These are phyloP conservation scores for Antrozous pallidus DNA, from an alignment of 2,797 vertebrate genomes.

Conservation along the genomic window DNA sequence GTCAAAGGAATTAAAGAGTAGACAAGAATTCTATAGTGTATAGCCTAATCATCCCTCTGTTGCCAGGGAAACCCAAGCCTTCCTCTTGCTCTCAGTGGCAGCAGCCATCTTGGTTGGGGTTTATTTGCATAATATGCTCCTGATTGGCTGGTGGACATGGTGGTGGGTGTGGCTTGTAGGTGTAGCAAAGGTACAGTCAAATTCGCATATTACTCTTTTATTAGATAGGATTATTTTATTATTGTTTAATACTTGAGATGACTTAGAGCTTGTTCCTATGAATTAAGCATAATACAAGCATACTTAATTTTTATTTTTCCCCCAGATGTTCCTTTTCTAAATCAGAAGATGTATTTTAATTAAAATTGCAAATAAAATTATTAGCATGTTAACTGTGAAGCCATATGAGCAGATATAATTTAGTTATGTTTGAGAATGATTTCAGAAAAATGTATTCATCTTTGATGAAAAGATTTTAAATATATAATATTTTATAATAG, in stretches of 20 bases:
- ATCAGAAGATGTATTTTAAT: constrained; percentile 56
- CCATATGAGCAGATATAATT: background rate
- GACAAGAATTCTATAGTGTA: no score
- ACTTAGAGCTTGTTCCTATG: constrained; percentile 54
- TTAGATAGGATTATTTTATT: no score
- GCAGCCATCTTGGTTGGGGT: no score
- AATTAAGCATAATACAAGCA: constrained; percentile 50
- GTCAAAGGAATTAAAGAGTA: no score
- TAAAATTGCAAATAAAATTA: constrained; percentile 73
- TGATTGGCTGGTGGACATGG: no score
- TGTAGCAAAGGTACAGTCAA: no score
- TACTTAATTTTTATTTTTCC: constrained; percentile 42
- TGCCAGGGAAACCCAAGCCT: no score
- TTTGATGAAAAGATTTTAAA: background rate
- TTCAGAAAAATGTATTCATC: background rate
- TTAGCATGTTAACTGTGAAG: constrained; percentile 65
- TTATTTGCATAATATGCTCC: no score
- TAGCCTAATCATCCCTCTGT: no score
- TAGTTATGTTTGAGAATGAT: background rate
- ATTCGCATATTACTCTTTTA: no score
- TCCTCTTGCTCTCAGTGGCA: no score
- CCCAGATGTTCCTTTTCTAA: background rate
- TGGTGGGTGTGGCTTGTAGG: no score
- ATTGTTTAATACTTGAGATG: constrained; percentile 39
- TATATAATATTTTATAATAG: background rate